Evolutionary conservation across 2,797 vertebrate genomes (phyloP).

Genomic region (Pantherophis alleghaniensis): DNA sequence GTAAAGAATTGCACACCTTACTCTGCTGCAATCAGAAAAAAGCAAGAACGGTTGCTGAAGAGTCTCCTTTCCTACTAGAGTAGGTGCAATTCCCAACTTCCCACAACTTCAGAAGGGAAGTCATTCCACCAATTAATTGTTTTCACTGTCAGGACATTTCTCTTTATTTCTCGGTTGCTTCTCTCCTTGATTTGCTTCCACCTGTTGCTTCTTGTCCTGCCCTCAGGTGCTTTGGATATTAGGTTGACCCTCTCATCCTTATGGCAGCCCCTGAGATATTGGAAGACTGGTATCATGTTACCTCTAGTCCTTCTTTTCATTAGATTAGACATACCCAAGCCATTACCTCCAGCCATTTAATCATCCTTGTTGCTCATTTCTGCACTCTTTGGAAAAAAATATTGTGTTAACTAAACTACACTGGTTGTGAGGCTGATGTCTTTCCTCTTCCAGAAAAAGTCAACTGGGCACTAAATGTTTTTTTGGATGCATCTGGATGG

Average conservation of each 20-base stretch:
- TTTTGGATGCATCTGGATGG: neutral
- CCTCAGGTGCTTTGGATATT: too few species aligned
- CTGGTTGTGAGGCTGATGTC: neutral
- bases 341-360: neutral
- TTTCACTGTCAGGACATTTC: too few species aligned
- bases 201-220: too few species aligned
- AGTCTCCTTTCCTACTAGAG: neutral
- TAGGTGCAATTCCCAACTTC: neutral
- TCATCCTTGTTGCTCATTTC: neutral
- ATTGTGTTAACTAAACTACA: neutral
- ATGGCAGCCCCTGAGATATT: too few species aligned
- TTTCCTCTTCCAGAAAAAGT: neutral
- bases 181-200: too few species aligned
- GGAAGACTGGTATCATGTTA: neutral
- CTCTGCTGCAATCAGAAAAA: neutral
- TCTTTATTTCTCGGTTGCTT: too few species aligned
- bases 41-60: neutral
- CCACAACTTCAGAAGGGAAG: neutral
- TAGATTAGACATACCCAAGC: neutral
- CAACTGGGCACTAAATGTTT: neutral
- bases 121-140: too few species aligned
- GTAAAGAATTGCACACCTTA: neutral
- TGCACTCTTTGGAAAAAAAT: neutral
- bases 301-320: neutral
- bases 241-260: too few species aligned